Evolutionary conservation across 2,888 invertebrate genomes (phyloP), one percentile per base, ranked within the genome.

Genomic region (Axea sp.): DNA sequence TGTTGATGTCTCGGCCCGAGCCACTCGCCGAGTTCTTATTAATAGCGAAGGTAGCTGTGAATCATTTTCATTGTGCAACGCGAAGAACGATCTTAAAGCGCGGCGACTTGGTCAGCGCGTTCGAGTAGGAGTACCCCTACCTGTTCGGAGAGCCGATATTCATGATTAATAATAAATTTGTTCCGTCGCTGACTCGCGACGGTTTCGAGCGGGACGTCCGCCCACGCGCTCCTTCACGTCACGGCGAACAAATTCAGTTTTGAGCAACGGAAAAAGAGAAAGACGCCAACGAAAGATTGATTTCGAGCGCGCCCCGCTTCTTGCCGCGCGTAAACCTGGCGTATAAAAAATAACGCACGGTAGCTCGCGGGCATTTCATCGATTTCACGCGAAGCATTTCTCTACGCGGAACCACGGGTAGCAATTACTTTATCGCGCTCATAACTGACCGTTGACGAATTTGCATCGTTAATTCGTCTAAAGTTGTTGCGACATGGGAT

Each of bases 381-480:
- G 57, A 57, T 57, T 57, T 57, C 57, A 41, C 57, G 31, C 57
- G 12, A 43, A 22, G 41, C 57, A 57, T 57, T 57, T 43, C 57
- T 41, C 15, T 22, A 37, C 35, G 9, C 26, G 19, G 22, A 22
- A 8, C 11, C 22, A 39, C 11, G 11, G 3, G 17, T 28, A 43
- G 30, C 41, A 41, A 57, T 57, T 57, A 41, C 57, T 57, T 57
- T 41, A 55, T 39, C 53, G 39, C 17, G 28, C 12, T 24, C 37
- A 30, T 28, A 39, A 39, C 26, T 39, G 53, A 55, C 53, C 12
- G 28, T 55, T 55, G 39, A 55, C n/a, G 53, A 39, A 55, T 39
- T 55, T 55, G 28, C 39, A 19, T 24, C 39, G 53, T 55, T 55
- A 51, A 51, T 37, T 51, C 15, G 14, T 37, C 11, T 33, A 22